A percentile compares a stretch with the other conserved stretches of the same genome.
These are phyloP conservation scores for Anastatus disparis DNA, from an alignment of 1,140 invertebrate species.

Conservation along the genomic window DNA sequence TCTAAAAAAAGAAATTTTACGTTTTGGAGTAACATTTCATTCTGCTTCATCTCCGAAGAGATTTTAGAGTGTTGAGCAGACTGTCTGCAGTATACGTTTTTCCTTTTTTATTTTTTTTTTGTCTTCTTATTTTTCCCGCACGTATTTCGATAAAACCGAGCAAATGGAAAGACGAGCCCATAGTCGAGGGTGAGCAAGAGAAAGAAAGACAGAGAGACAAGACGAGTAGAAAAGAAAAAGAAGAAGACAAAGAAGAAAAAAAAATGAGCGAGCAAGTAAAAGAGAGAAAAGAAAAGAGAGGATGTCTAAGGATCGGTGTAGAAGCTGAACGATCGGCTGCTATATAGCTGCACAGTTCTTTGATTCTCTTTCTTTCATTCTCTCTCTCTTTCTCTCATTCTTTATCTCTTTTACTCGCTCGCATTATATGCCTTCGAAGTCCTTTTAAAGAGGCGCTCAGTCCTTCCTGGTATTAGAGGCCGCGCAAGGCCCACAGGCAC, in stretches of 20 bases:
- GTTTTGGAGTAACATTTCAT: constrained; percentile 19
- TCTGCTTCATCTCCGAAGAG: constrained; percentile 16
- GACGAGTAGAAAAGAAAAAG: not conserved
- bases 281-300: not conserved
- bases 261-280: not conserved
- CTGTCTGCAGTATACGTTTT: not conserved
- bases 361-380: not conserved
- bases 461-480: constrained; percentile 42
- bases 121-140: constrained; percentile 19
- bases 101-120: constrained; percentile 21
- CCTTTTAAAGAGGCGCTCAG: constrained; percentile 39
- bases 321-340: constrained; percentile 21
- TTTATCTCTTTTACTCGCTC: not conserved
- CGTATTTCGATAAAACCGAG: constrained; percentile 39
- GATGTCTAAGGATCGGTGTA: constrained; percentile 33
- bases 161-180: constrained; percentile 35
- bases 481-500: constrained; percentile 25
- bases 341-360: not conserved
- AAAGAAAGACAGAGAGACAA: not conserved
- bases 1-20: too few relatives aligned
- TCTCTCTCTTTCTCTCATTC: constrained; percentile 2
- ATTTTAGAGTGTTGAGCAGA: constrained; percentile 2
- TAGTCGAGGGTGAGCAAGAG: not conserved
- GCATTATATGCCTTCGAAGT: constrained; percentile 26
- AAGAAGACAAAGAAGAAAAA: not conserved